Evolutionary conservation across 2,888 invertebrate species (phyloP).

Genomic region (Silvanus unidentatus): DNA sequence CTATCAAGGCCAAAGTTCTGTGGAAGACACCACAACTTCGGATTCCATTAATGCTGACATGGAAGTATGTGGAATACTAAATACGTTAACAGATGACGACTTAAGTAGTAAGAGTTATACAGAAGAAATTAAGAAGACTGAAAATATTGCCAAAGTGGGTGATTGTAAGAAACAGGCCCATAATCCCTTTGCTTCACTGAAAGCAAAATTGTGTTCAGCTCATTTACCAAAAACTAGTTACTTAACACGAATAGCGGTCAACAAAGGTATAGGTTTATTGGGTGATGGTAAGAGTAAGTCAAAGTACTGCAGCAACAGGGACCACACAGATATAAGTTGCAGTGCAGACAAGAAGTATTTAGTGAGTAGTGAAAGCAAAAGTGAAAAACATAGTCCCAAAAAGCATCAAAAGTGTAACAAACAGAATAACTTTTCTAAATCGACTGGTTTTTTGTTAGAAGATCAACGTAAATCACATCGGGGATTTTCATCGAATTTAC

Average conservation of each 20-base stretch:
- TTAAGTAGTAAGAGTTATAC: slow-evolving; percentile 31
- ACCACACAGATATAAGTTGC: slow-evolving; percentile 23
- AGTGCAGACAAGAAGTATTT: slow-evolving; percentile 23
- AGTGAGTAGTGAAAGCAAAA: slow-evolving; percentile 31
- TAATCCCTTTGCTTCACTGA: slow-evolving; percentile 44
- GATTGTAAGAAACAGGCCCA: slow-evolving; percentile 38
- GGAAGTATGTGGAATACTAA: slow-evolving; percentile 48
- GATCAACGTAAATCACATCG: slow-evolving; percentile 31
- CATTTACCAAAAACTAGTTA: slow-evolving; percentile 45
- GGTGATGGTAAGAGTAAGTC: slow-evolving; percentile 35
- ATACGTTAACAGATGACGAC: slow-evolving; percentile 39
- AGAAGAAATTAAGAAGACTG: slow-evolving; percentile 41
- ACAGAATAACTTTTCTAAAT: slow-evolving; percentile 40
- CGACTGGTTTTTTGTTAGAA: slow-evolving; percentile 41
- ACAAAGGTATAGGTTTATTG: slow-evolving; percentile 44
- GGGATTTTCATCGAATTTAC: slow-evolving; percentile 37
- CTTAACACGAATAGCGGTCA: slow-evolving; percentile 44
- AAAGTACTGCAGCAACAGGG: slow-evolving; percentile 23
- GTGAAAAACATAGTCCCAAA: slow-evolving; percentile 38
- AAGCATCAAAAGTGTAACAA: slow-evolving; percentile 32
- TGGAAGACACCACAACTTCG: slow-evolving; percentile 48
- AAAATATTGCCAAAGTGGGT: slow-evolving; percentile 40
- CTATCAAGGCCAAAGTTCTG: slow-evolving; percentile 47
- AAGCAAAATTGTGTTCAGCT: slow-evolving; percentile 46
- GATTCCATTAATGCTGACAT: slow-evolving; percentile 50